Conservation (phyloP, 2,113 vertebrate genomes). For the Anhinga rufa region DNA sequence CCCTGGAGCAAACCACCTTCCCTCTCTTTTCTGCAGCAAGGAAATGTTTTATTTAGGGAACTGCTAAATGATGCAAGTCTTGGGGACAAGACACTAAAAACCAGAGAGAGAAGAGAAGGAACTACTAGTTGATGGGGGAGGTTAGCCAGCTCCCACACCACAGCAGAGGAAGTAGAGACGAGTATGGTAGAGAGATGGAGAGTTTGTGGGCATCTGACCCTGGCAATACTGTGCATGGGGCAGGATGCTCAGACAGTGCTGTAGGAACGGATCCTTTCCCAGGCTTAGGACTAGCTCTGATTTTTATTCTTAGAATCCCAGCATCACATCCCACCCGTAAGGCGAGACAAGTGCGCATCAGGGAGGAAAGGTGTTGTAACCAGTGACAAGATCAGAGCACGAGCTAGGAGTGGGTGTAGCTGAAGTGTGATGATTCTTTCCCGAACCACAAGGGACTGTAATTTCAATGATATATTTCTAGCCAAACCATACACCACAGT, state of each 20-base stretch:
- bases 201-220: not conserved
- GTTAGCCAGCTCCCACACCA: not conserved
- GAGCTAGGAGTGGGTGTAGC: conserved; percentile 40
- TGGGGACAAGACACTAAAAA: not conserved
- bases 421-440: conserved; percentile 35
- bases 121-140: not conserved
- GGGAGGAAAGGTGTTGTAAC: conserved; percentile 20
- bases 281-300: not conserved
- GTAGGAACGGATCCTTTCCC: not conserved
- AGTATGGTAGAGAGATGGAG: not conserved
- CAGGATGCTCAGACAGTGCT: not conserved
- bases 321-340: not conserved
- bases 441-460: conserved; percentile 25
- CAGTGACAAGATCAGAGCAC: conserved; percentile 19
- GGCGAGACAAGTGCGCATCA: not conserved
- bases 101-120: not conserved
- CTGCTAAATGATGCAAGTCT: not conserved
- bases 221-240: not conserved
- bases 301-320: not conserved
- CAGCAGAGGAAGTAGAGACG: not conserved
- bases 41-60: not conserved
- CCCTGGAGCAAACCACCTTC: not conserved
- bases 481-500: conserved; percentile 7
- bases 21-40: not conserved
- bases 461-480: conserved; percentile 42